phyloP scores from a whole-genome alignment of 2,888 invertebrate genomes.

The Sesia bembeciformis region DNA sequence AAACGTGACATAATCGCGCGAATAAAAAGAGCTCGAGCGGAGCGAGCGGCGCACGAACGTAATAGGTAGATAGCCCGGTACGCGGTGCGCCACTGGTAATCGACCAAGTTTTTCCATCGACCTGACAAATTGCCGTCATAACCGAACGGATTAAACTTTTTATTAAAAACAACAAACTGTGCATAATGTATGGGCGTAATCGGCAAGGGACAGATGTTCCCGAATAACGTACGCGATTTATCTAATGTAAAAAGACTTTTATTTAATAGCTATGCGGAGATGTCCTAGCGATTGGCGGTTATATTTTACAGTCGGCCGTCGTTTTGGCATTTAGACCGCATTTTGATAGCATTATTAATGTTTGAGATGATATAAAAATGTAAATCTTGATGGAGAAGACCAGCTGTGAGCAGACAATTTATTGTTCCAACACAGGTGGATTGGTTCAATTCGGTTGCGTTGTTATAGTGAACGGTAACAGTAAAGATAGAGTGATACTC shows the following conservation, averaged over 20 bases:
- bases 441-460: conserved; percentile 14
- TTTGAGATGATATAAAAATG: conserved; percentile 56
- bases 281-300: conserved; percentile 63
- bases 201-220: conserved; percentile 71
- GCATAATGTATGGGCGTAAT: conserved; percentile 72
- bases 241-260: conserved; percentile 73
- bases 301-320: conserved; percentile 59
- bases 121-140: conserved; percentile 72
- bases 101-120: conserved; percentile 70
- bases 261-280: conserved; percentile 68
- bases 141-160: conserved; percentile 74
- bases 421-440: conserved; percentile 50
- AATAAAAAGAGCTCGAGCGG: conserved; percentile 37
- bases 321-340: conserved; percentile 51
- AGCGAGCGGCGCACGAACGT: conserved; percentile 17
- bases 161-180: conserved; percentile 74
- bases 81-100: conserved; percentile 51
- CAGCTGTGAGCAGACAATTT: conserved; percentile 50
- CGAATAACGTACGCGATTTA: conserved; percentile 69
- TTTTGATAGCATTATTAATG: conserved; percentile 66
- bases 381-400: conserved; percentile 52
- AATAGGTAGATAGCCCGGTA: conserved; percentile 35
- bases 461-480: conserved; percentile 19
- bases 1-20: conserved; percentile 59
- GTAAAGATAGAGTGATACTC: conserved; percentile 26